Evolutionary conservation across 2,797 vertebrate genomes (phyloP), one percentile per base, ranked within the genome.

Genomic region (Leuciscus waleckii): DNA sequence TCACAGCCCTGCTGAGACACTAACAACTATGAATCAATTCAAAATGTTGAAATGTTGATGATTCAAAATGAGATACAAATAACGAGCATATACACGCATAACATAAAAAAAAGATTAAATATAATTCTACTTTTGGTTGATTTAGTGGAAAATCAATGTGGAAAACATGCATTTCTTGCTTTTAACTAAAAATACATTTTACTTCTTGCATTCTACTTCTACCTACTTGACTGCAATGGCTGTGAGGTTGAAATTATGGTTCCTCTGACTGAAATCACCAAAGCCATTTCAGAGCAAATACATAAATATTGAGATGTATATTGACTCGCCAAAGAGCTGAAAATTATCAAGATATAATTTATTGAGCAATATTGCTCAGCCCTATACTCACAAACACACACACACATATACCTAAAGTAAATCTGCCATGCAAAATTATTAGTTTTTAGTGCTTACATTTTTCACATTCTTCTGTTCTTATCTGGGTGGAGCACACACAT

Each of bases 391-490:
- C 41, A 80, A 46, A 65, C n/a, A 51, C 41, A 49, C 56, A 79
- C 75, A 61, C 35, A 63, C n/a, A 63, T 17, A 51, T 68, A 73
- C 54, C 23, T 65, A 35, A 56, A 43, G 37, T 75, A 85, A 81
- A 81, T 67, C 29, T 80, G 43, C 58, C 56, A 74, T 85, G 77
- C 23, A 26, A 80, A 58, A 37, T 65, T 32, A 80, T 80, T 73
- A 49, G 68, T 67, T 80, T 71, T 51, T 39, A 67, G 17, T 67
- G 51, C 56, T 63, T 32, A 51, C 17, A 80, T 85, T 73, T 85
- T 81, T 85, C 35, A 67, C 77, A 73, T 80, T 85, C 75, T 84
- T 43, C 39, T 61, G 26, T 58, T 79, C 51, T 61, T 70, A 79
- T 84, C 83, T 51, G 49, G 65, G 51, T 71, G 56, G 49, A 81